Percentiles rank a stretch among this genome's conserved stretches.
These are phyloP conservation scores for Steinernema khuongi DNA, from an alignment of 1,140 invertebrate genomes.

Conservation along the genomic window DNA sequence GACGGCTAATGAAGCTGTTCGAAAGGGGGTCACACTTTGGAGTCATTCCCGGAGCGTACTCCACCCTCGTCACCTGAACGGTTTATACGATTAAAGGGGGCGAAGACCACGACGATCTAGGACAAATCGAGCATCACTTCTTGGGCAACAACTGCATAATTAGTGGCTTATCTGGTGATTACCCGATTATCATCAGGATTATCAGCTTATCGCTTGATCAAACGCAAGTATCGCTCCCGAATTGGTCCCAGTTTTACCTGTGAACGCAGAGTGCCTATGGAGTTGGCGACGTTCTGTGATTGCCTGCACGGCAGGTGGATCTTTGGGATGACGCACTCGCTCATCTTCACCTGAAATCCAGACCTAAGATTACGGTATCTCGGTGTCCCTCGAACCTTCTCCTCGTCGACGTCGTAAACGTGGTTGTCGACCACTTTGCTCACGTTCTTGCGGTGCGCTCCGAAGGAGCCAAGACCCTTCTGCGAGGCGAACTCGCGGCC, in stretches of 20 bases:
- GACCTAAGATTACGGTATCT: not conserved
- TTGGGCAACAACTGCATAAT: too few species aligned
- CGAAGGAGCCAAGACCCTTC: slow-evolving; percentile 17
- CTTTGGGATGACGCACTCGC: slow-evolving; percentile 13
- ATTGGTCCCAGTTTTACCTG: too few species aligned
- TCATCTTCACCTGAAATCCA: slow-evolving; percentile 8
- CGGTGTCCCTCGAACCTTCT: not conserved
- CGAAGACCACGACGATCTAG: too few species aligned
- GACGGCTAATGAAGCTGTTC: not conserved
- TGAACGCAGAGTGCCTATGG: not conserved
- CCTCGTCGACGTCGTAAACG: slow-evolving; percentile 13
- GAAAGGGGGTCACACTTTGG: not conserved
- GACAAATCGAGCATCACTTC: too few species aligned
- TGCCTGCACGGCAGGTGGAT: not conserved
- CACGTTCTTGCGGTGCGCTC: slow-evolving; percentile 13
- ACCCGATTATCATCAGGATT: too few species aligned
- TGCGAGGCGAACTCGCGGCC: slow-evolving; percentile 13
- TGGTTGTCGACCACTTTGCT: slow-evolving; percentile 15
- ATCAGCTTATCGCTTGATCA: too few species aligned
- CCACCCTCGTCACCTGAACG: slow-evolving; percentile 5
- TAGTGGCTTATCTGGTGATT: too few species aligned
- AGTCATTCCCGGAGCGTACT: slow-evolving; percentile 7
- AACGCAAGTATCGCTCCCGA: too few species aligned
- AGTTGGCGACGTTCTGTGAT: not conserved
- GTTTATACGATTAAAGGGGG: too few species aligned